Percentiles rank a stretch among this genome's conserved stretches.
phyloP scores from a whole-genome alignment of 2,888 invertebrate genomes.

The Priapulus caudatus region DNA sequence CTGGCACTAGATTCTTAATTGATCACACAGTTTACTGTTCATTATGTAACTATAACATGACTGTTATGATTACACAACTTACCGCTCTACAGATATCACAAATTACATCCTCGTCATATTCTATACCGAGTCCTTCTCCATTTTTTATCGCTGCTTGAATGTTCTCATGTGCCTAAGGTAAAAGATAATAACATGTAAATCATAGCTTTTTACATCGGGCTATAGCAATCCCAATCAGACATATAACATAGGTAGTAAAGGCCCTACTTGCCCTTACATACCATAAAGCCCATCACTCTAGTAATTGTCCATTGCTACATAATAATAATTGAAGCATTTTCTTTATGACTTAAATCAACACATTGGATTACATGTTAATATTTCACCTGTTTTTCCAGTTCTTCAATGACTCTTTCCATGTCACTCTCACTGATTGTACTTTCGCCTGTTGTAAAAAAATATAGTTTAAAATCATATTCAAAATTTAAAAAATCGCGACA shows the following conservation, averaged over 20 bases:
- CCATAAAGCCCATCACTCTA: constrained; percentile 78
- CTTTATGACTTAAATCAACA: not conserved
- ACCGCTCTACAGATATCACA: constrained; percentile 94
- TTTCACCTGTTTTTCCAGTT: constrained; percentile 62
- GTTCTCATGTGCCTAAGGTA: constrained; percentile 28
- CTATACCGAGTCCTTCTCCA: constrained; percentile 59
- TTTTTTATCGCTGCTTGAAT: constrained; percentile 37
- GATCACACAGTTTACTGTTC: no score
- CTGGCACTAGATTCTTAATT: no score
- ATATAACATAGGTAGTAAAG: constrained; percentile 16
- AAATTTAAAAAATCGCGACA: not conserved
- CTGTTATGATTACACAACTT: no score
- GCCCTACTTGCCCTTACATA: constrained; percentile 76
- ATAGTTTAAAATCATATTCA: not conserved
- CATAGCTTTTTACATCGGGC: no score
- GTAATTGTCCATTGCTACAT: constrained; percentile 9
- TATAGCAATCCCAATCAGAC: no score
- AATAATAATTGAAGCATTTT: constrained; percentile 7
- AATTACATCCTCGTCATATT: constrained; percentile 95
- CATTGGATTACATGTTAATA: constrained; percentile 4
- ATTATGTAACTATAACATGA: no score
- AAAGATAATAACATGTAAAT: no score
- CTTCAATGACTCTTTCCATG: constrained; percentile 79
- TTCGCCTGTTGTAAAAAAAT: constrained; percentile 12
- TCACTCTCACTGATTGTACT: not conserved